These are phyloP conservation scores for Hylaea fasciaria DNA, from an alignment of 2,888 invertebrate genomes.

Conservation along the genomic window DNA sequence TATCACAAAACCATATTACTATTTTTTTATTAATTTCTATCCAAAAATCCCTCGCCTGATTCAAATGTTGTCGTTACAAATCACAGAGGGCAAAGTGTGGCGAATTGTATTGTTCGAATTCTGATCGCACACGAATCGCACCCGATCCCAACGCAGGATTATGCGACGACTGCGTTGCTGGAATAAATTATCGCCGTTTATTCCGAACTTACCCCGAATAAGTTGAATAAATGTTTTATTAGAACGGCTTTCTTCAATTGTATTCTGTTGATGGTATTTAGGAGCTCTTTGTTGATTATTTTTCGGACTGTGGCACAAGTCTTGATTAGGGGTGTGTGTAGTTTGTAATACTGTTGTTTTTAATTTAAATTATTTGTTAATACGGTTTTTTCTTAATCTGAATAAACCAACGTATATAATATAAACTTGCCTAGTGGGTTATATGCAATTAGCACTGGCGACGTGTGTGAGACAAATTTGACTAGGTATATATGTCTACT, in stretches of 20 bases:
- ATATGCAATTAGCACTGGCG: too few species aligned
- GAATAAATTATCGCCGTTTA: constrained; percentile 73
- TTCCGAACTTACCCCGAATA: constrained; percentile 31
- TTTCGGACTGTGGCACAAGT: constrained; percentile 7
- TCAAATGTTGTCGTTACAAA: constrained; percentile 8
- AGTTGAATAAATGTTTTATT: constrained; percentile 22
- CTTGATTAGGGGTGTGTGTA: constrained; percentile 26
- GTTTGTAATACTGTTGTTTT: constrained; percentile 45
- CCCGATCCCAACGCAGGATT: constrained; percentile 53
- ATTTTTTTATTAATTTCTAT: too few species aligned
- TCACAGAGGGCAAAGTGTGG: constrained; percentile 51
- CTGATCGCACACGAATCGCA: constrained; percentile 57
- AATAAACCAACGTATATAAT: not conserved
- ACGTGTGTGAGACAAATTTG: too few species aligned
- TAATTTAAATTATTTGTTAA: constrained; percentile 42
- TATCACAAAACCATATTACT: too few species aligned
- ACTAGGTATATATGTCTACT: too few species aligned
- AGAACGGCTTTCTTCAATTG: constrained; percentile 19
- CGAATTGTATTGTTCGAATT: constrained; percentile 72
- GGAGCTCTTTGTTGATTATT: constrained; percentile 18
- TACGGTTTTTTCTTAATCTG: not conserved
- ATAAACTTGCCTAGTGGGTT: not conserved
- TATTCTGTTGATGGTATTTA: constrained; percentile 18
- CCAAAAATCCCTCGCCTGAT: not conserved
- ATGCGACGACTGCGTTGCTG: constrained; percentile 50